Conservation (phyloP, 1,140 invertebrate species). For the Sminthurides bifidus region DNA sequence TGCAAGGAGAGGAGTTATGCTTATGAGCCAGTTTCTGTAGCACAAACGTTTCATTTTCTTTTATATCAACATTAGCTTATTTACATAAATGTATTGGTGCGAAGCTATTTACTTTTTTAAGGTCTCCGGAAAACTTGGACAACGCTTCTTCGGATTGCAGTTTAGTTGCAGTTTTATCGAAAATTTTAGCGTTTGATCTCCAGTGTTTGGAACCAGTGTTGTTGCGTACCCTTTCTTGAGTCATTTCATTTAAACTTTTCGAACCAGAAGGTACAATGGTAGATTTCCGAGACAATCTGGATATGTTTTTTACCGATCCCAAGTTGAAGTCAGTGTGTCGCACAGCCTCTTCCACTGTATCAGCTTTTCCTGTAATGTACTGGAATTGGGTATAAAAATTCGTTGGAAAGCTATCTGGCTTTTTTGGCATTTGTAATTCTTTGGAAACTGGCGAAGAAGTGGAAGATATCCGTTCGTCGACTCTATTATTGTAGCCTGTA, state of each 20-base stretch:
- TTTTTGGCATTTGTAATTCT: background rate
- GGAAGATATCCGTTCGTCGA: background rate
- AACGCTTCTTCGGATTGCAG: too few relatives aligned
- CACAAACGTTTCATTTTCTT: background rate
- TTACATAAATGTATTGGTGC: background rate
- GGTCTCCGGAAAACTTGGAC: too few relatives aligned
- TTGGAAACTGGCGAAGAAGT: background rate
- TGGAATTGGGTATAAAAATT: background rate
- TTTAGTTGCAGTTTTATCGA: too few relatives aligned
- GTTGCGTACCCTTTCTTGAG: too few relatives aligned
- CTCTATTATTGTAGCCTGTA: background rate
- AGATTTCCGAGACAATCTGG: too few relatives aligned
- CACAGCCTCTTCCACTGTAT: too few relatives aligned
- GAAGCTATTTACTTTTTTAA: background rate
- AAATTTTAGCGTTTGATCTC: too few relatives aligned
- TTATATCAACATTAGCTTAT: background rate
- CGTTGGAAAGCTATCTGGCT: background rate
- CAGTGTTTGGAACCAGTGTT: too few relatives aligned
- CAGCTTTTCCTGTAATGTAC: background rate
- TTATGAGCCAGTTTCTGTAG: background rate
- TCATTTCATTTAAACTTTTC: too few relatives aligned
- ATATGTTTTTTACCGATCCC: too few relatives aligned
- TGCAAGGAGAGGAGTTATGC: background rate
- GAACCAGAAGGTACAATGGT: too few relatives aligned
- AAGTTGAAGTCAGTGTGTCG: too few relatives aligned